Conservation (phyloP, 2,888 invertebrate species). For the Germaria angustata region DNA sequence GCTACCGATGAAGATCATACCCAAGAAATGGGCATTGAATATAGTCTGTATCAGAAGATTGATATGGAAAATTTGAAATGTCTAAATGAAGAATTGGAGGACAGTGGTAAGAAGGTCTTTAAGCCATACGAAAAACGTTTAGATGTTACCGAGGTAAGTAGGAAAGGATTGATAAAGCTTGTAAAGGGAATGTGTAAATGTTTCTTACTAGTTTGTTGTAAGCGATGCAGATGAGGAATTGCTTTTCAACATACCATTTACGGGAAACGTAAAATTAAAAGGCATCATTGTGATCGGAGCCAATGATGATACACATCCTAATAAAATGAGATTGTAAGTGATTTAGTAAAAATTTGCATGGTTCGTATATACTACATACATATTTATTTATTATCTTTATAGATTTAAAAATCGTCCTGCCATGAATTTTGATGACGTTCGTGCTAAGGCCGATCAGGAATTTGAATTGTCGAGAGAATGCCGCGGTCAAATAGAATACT, state of each 20-base stretch:
- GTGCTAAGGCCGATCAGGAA: conserved; percentile 89
- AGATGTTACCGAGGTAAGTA: conserved; percentile 85
- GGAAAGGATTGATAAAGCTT: neutral
- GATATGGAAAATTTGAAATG: conserved; percentile 93
- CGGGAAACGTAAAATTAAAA: conserved; percentile 96
- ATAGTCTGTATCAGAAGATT: conserved; percentile 92
- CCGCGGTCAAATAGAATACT: conserved; percentile 91
- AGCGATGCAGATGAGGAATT: conserved; percentile 98
- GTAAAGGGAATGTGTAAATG: too few relatives aligned
- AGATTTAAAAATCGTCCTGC: conserved; percentile 95
- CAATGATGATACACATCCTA: conserved; percentile 91
- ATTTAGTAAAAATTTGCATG: neutral
- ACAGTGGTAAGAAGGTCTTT: conserved; percentile 93
- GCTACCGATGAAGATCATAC: conserved; percentile 78
- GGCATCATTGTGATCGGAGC: conserved; percentile 96
- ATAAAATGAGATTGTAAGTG: conserved; percentile 91
- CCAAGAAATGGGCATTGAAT: conserved; percentile 79
- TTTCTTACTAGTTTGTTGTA: conserved; percentile 92
- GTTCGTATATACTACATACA: neutral
- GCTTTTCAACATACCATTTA: conserved; percentile 97
- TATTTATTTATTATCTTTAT: conserved; percentile 19
- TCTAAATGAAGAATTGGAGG: conserved; percentile 92
- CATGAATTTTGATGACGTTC: conserved; percentile 96
- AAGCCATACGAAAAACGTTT: conserved; percentile 94
- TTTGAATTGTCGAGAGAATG: conserved; percentile 91